phyloP scores from a whole-genome alignment of 2,797 vertebrate species.

The Sciaenops ocellatus region DNA sequence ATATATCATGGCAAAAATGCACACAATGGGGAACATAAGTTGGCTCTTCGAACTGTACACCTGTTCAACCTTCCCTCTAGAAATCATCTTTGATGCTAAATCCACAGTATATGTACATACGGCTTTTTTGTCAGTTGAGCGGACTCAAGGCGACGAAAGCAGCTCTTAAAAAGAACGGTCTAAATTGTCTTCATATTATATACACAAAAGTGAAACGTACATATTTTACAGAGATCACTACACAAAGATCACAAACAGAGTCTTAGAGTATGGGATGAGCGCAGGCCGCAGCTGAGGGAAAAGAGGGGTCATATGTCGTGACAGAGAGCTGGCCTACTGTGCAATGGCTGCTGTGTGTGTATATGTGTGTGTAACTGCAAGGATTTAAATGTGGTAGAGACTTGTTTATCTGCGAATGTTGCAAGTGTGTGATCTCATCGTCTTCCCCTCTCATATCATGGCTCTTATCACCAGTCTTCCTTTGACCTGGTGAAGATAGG shows the following conservation, averaged over 20 bases:
- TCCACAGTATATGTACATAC: conserved; percentile 76
- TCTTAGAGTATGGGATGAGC: conserved; percentile 63
- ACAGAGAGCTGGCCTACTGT: conserved; percentile 71
- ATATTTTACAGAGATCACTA: conserved; percentile 85
- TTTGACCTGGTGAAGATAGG: conserved; percentile 98
- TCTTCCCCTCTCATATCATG: conserved; percentile 90
- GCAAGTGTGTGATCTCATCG: conserved; percentile 72
- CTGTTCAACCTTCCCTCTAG: conserved; percentile 64
- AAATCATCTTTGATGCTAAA: conserved; percentile 67
- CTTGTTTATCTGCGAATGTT: conserved; percentile 76
- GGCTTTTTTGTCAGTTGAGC: conserved; percentile 54
- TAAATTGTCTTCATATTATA: conserved; percentile 80
- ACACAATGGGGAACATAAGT: conserved; percentile 64
- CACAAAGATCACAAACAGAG: conserved; percentile 83
- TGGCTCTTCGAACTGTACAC: conserved; percentile 76
- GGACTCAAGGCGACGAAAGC: conserved; percentile 72
- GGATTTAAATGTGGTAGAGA: conserved; percentile 60
- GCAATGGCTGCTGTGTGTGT: conserved; percentile 64
- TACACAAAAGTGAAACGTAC: conserved; percentile 84
- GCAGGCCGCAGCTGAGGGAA: conserved; percentile 63
- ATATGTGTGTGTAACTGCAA: conserved; percentile 36
- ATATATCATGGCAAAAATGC: conserved; percentile 73
- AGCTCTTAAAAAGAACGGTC: conserved; percentile 78
- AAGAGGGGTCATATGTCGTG: conserved; percentile 50
- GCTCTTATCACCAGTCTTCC: conserved; percentile 97